Evolutionary conservation across 2,888 invertebrate genomes (phyloP).

Genomic region (Heliconius ethilla): DNA sequence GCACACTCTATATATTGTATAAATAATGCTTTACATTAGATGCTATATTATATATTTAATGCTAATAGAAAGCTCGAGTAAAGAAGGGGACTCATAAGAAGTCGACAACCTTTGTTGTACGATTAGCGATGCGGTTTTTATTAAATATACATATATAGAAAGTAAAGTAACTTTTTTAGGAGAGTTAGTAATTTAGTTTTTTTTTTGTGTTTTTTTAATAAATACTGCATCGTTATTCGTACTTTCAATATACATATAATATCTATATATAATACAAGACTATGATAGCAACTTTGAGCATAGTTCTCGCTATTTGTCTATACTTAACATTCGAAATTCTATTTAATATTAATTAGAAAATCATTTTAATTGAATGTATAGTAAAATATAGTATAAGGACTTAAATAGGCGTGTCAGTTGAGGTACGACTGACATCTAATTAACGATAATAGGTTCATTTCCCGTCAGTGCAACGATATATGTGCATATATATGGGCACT

Average conservation of each 20-base stretch:
- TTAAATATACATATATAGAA: background rate
- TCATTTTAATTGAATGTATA: constrained; percentile 13
- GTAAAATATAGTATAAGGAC: constrained; percentile 14
- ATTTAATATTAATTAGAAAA: constrained; percentile 44
- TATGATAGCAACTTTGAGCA: constrained; percentile 62
- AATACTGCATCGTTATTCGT: constrained; percentile 42
- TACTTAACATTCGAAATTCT: constrained; percentile 23
- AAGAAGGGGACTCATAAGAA: constrained; percentile 74
- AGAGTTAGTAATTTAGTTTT: background rate
- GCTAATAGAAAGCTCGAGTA: constrained; percentile 79
- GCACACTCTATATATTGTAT: constrained; percentile 17
- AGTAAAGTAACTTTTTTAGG: background rate
- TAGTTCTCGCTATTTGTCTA: constrained; percentile 52
- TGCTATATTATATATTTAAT: constrained; percentile 54
- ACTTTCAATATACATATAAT: constrained; percentile 41
- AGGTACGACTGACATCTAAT: background rate
- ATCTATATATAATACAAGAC: constrained; percentile 44
- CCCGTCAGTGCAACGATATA: background rate
- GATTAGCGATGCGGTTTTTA: constrained; percentile 24
- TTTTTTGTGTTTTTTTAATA: background rate
- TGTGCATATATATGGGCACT: constrained; percentile 3
- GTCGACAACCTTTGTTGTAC: constrained; percentile 71
- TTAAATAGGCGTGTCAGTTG: background rate
- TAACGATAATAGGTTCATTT: background rate
- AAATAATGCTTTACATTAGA: constrained; percentile 42